A percentile compares a stretch with the other conserved stretches of the same genome.
Evolutionary conservation across 2,888 invertebrate genomes (phyloP).

Genomic region (Anticlea derivata): DNA sequence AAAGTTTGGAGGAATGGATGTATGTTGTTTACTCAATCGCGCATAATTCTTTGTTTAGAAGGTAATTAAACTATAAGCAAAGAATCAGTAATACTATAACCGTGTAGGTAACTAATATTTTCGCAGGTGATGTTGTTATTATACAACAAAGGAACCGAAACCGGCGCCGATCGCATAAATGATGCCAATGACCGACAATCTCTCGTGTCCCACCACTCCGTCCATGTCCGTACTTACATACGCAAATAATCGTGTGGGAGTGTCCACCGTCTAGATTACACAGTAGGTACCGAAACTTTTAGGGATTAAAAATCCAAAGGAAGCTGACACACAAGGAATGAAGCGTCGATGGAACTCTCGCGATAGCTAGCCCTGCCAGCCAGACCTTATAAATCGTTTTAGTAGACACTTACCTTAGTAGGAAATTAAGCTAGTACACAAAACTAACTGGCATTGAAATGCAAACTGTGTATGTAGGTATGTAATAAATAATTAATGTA

Average conservation of each 20-base stretch:
- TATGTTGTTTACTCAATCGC: too few species aligned
- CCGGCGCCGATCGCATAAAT: neutral
- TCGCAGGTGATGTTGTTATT: neutral
- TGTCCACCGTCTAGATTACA: neutral
- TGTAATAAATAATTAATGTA: too few species aligned
- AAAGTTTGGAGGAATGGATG: too few species aligned
- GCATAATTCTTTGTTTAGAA: too few species aligned
- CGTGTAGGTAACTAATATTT: too few species aligned
- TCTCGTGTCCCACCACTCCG: neutral
- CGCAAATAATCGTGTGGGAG: neutral
- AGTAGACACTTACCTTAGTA: conserved; percentile 9
- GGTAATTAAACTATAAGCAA: too few species aligned
- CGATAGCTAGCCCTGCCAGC: neutral
- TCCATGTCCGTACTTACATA: neutral
- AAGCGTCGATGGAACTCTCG: conserved; percentile 13
- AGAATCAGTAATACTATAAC: too few species aligned
- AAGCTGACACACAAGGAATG: neutral
- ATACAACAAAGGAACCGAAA: neutral
- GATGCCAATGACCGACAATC: neutral
- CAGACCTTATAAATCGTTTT: too few species aligned
- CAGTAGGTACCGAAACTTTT: neutral
- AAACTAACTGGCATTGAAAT: conserved; percentile 12
- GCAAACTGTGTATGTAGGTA: neutral
- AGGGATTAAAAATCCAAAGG: neutral
- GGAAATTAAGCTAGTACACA: neutral